These are phyloP conservation scores for Cladopsammia gracilis DNA, from an alignment of 64 coral and sea anemone genomes.

Conservation along the genomic window DNA sequence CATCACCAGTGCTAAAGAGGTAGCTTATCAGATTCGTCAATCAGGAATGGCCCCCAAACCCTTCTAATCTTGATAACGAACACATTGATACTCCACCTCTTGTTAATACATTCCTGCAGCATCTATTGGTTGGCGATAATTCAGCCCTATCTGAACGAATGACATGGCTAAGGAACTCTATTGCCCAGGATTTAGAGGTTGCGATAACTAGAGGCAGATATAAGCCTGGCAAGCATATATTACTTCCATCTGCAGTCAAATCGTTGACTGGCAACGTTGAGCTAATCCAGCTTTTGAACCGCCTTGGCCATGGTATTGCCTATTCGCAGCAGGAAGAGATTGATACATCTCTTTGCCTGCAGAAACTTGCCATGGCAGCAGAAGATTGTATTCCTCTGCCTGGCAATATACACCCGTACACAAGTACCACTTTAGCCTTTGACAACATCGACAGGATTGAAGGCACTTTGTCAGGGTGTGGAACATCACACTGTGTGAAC, in stretches of 20 bases:
- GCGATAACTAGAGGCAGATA: no score
- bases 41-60: not conserved
- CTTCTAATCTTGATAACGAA: not conserved
- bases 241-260: no score
- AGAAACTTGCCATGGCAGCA: slow-evolving; percentile 45
- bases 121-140: not conserved
- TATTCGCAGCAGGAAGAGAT: slow-evolving; percentile 77
- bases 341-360: slow-evolving; percentile 62
- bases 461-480: slow-evolving; percentile 2
- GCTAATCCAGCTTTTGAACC: slow-evolving; percentile 74
- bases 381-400: not conserved
- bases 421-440: not conserved
- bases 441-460: slow-evolving; percentile 5
- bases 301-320: slow-evolving; percentile 65
- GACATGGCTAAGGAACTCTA: no score
- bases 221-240: no score
- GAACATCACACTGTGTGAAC: not conserved
- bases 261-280: slow-evolving; percentile 66
- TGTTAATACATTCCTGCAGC: not conserved
- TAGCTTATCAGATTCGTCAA: not conserved
- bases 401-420: not conserved
- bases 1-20: not conserved
- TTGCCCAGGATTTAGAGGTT: no score
- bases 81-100: not conserved
- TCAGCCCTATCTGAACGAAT: not conserved